Percentiles rank a stretch among this genome's conserved stretches.
Evolutionary conservation across 2,888 invertebrate species (phyloP).

Genomic region (Pristionchus entomophagus): DNA sequence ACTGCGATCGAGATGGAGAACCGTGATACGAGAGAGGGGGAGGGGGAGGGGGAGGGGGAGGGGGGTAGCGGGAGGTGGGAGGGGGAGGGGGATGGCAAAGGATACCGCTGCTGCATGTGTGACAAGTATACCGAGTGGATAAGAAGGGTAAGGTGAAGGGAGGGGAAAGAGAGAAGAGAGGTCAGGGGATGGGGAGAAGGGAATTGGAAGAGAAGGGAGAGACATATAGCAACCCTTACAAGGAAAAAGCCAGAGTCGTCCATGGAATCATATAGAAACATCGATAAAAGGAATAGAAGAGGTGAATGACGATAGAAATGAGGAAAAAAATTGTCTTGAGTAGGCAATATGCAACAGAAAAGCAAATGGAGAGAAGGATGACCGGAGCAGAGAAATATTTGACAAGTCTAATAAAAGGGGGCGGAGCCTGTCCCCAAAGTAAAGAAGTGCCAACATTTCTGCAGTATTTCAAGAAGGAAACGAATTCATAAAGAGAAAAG

Average conservation of each 20-base stretch:
- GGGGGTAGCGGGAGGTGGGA: conserved; percentile 25
- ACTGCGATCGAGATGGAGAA: conserved; percentile 17
- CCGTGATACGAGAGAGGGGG: conserved; percentile 17
- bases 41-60: conserved; percentile 9
- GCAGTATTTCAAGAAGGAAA: no score
- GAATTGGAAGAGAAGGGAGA: neutral
- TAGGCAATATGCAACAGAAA: no score
- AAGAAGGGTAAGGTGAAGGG: conserved; percentile 3
- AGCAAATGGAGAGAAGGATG: neutral
- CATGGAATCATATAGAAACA: no score
- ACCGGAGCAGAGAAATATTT: no score
- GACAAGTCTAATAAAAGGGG: no score
- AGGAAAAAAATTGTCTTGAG: no score
- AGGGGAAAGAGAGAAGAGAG: conserved; percentile 16
- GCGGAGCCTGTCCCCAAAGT: no score
- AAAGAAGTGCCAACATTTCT: no score
- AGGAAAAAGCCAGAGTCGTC: no score
- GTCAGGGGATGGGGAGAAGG: neutral
- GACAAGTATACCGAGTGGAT: conserved; percentile 40
- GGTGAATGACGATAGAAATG: no score
- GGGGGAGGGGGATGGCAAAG: conserved; percentile 45
- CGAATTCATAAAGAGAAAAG: conserved; percentile 7
- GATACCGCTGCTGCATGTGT: conserved; percentile 36
- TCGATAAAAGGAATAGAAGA: no score
- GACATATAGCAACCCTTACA: no score